Evolutionary conservation across 2,888 invertebrate species (phyloP), one percentile per base, ranked within the genome.

Genomic region (Agapostemon virescens): DNA sequence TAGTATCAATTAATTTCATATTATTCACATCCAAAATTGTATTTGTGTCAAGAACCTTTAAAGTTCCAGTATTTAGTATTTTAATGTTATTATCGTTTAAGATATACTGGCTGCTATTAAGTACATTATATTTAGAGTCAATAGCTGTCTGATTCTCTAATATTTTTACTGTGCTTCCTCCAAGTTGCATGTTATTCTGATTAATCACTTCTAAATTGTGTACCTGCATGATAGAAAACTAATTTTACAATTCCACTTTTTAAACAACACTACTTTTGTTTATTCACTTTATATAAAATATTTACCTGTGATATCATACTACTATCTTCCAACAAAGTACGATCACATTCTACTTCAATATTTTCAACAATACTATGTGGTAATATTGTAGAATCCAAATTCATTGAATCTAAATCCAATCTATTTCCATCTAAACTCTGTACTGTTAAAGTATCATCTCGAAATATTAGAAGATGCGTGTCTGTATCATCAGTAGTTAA

Each of bases 381-480:
- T 75, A 92, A 82, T 71, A 92, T 90, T 36, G 89, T 82, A 67
- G 91, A 76, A 63, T 92, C 92, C 49, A 92, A 84, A 85, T 92
- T 91, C 77, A 92, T 89, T 17, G 88, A 87, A 69, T 89, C 90
- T 45, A 92, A 88, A 68, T 92, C 91, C 77, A 91, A 85, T 83
- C 88, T 90, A 67, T 88, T 89, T 38, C 85, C 88, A 73, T 90
- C 89, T 68, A 91, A 87, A 80, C 88, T 91, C 74, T 91, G 90
- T 17, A 90, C 89, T 74, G 90, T 89, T 70, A 91, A 84, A 15
- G 91, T 87, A 69, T 92, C 91, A 58, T 92, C 92, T 17, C 91
- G 90, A 82, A 91, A 91, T 85, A 91, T 90, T 45, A 91, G 83
- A 69, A 91, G 86, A 77, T 91, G 89, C 0, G 91, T 88, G 74